Percentiles rank a stretch among this genome's conserved stretches.
phyloP scores from a whole-genome alignment of 2,113 vertebrate species.

The Tyto alba region DNA sequence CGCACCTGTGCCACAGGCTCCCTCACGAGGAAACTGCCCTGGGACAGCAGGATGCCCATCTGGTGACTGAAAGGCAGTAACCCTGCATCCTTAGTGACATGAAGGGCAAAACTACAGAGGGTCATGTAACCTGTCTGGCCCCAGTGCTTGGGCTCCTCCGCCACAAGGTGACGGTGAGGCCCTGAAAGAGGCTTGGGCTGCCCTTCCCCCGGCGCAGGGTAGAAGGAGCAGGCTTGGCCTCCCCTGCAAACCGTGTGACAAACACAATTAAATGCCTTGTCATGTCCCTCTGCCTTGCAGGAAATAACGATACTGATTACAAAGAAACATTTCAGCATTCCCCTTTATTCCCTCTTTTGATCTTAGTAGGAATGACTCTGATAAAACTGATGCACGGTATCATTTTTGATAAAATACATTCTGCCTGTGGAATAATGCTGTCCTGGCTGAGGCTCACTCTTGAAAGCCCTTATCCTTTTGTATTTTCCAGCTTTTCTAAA shows the following conservation, averaged over 20 bases:
- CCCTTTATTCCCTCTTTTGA: slow-evolving; percentile 51
- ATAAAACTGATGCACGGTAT: slow-evolving; percentile 44
- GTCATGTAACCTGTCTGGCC: fast-evolving
- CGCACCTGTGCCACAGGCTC: fast-evolving
- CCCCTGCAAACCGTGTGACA: not conserved
- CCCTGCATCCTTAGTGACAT: no score
- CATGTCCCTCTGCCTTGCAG: slow-evolving; percentile 56
- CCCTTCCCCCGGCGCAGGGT: fast-evolving
- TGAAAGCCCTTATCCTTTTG: slow-evolving; percentile 39
- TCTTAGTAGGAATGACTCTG: slow-evolving; percentile 42
- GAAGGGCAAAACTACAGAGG: not conserved
- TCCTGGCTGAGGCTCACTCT: slow-evolving; percentile 7
- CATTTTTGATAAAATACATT: slow-evolving; percentile 61
- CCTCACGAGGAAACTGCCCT: fast-evolving
- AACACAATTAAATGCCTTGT: slow-evolving; percentile 68
- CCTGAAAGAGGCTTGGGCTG: not conserved
- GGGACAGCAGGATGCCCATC: not conserved
- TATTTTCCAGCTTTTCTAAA: slow-evolving; percentile 67
- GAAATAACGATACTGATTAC: slow-evolving; percentile 54
- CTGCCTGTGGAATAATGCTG: slow-evolving; percentile 39
- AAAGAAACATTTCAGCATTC: slow-evolving; percentile 61
- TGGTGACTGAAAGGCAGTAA: not conserved
- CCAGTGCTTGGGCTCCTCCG: fast-evolving
- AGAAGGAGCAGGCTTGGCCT: not conserved
- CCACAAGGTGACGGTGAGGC: fast-evolving